Percentiles rank a stretch among this genome's conserved stretches.
Evolutionary conservation across 2,888 invertebrate species (phyloP).

Genomic region (Epistrophella euchroma): DNA sequence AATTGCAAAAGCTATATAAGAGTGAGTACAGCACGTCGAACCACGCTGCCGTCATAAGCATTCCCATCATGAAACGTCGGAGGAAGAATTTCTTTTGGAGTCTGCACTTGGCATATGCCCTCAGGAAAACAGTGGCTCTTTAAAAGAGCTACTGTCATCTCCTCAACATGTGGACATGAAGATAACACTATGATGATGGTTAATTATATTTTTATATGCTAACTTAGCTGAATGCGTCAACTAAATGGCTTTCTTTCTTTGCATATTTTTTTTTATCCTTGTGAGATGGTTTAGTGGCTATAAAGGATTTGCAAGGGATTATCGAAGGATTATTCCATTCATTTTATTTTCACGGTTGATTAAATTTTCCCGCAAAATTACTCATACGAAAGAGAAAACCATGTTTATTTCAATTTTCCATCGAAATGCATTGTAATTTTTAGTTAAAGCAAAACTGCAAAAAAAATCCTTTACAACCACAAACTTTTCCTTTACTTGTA

Average conservation of each 20-base stretch:
- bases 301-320: slow-evolving; percentile 20
- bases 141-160: slow-evolving; percentile 41
- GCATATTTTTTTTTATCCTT: slow-evolving; percentile 1
- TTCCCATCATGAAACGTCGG: slow-evolving; percentile 5
- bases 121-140: slow-evolving; percentile 20
- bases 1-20: slow-evolving; percentile 50
- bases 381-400: slow-evolving; percentile 32
- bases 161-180: slow-evolving; percentile 51
- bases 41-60: slow-evolving; percentile 9
- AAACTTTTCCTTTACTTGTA: slow-evolving; percentile 38
- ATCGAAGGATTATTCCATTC: slow-evolving; percentile 35
- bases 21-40: neutral
- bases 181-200: slow-evolving; percentile 54
- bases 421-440: slow-evolving; percentile 58
- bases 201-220: slow-evolving; percentile 67
- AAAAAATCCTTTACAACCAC: slow-evolving; percentile 31
- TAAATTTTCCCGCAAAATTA: slow-evolving; percentile 38
- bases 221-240: slow-evolving; percentile 51
- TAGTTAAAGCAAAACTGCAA: slow-evolving; percentile 29
- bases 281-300: slow-evolving; percentile 13
- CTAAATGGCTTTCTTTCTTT: slow-evolving; percentile 9
- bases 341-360: slow-evolving; percentile 29
- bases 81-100: slow-evolving; percentile 36
- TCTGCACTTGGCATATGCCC: slow-evolving; percentile 49
- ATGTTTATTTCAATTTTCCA: slow-evolving; percentile 54